Percentiles rank a stretch among this genome's conserved stretches.
Conservation (phyloP, 2,797 vertebrate species). For the Arremon aurantiirostris region DNA sequence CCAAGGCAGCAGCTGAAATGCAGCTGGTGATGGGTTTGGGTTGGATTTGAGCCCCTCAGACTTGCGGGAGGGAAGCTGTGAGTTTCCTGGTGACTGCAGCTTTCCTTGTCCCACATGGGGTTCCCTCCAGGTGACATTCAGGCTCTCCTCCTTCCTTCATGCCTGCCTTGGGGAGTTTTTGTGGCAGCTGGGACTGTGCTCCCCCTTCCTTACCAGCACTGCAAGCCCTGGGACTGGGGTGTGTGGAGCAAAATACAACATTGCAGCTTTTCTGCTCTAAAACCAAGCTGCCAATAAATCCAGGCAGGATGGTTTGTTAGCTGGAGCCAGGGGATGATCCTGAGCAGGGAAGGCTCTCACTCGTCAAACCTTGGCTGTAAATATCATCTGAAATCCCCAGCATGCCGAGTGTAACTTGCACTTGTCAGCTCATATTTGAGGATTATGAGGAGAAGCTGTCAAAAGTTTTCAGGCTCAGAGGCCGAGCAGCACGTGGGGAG, state of each 20-base stretch:
- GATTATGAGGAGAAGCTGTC: conserved; percentile 25
- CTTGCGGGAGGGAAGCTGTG: not conserved
- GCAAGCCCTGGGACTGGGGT: rapidly evolving
- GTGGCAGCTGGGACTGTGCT: rapidly evolving
- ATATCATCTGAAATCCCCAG: conserved; percentile 8
- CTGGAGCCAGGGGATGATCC: not conserved
- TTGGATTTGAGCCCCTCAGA: not conserved
- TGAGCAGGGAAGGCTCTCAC: not conserved
- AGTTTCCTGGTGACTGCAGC: not conserved
- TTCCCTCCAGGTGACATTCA: not conserved
- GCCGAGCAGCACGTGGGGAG: not conserved
- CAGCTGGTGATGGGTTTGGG: not conserved
- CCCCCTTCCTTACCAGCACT: not conserved
- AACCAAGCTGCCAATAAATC: not conserved
- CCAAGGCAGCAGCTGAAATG: not conserved
- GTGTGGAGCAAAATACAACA: rapidly evolving
- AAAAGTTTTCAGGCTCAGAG: conserved; percentile 19
- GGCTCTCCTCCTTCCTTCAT: not conserved
- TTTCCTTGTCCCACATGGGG: not conserved
- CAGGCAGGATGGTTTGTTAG: not conserved
- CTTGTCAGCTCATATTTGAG: not conserved
- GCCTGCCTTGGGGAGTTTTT: not conserved
- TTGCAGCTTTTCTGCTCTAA: not conserved
- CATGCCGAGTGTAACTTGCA: not conserved
- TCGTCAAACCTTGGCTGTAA: not conserved